These are phyloP conservation scores for Eretmocerus hayati DNA, from an alignment of 2,888 invertebrate genomes.

Conservation along the genomic window DNA sequence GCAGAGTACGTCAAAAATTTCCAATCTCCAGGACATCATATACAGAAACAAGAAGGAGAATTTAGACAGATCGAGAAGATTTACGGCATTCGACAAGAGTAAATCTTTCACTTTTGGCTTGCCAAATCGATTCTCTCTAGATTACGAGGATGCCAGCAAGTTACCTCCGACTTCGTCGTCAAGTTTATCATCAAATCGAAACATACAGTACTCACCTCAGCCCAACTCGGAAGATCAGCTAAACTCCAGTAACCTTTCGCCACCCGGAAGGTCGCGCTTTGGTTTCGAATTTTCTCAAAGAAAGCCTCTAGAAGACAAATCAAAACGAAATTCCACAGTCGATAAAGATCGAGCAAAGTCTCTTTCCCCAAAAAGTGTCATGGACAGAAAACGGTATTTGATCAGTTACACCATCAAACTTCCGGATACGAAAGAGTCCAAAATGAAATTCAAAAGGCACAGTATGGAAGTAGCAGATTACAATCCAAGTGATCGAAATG, in stretches of 20 bases:
- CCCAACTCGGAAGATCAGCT: background rate
- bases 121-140: conserved; percentile 26
- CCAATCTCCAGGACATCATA: conserved; percentile 37
- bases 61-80: conserved; percentile 28
- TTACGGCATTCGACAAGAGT: conserved; percentile 26
- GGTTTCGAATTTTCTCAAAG: conserved; percentile 23
- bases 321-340: conserved; percentile 21
- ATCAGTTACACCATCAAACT: conserved; percentile 29
- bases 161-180: conserved; percentile 2
- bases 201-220: conserved; percentile 1
- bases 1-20: conserved; percentile 38
- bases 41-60: conserved; percentile 31
- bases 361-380: conserved; percentile 27
- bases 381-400: conserved; percentile 40
- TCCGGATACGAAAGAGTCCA: conserved; percentile 33
- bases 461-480: conserved; percentile 38
- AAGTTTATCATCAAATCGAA: conserved; percentile 14
- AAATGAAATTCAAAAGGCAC: conserved; percentile 37
- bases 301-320: conserved; percentile 10
- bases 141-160: conserved; percentile 33
- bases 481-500: conserved; percentile 24
- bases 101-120: conserved; percentile 3
- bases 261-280: conserved; percentile 26
- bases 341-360: conserved; percentile 32
- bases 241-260: background rate